A percentile compares a stretch with the other conserved stretches of the same genome.
Evolutionary conservation across 2,113 vertebrate species (phyloP).

Genomic region (Erinaceus europaeus): DNA sequence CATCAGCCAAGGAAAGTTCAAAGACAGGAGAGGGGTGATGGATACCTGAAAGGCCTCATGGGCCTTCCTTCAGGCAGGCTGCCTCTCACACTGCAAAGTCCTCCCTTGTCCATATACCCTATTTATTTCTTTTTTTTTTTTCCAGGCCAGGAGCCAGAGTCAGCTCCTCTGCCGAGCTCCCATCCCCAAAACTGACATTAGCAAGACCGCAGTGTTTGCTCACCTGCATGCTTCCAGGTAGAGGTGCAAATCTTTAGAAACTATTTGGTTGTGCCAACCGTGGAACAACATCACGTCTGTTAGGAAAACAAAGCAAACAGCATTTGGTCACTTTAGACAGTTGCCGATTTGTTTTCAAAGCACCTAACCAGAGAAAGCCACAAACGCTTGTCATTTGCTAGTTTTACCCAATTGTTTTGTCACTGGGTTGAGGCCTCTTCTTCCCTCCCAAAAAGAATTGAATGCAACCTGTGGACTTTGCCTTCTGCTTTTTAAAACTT

Average conservation of each 20-base stretch:
- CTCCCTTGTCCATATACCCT: no score
- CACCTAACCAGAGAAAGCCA: not conserved
- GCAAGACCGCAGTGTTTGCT: not conserved
- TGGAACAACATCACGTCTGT: not conserved
- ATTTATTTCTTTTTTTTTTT: no score
- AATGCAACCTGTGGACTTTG: not conserved
- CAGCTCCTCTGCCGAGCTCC: not conserved
- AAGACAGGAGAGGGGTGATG: not conserved
- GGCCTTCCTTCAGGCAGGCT: not conserved
- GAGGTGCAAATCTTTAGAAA: not conserved
- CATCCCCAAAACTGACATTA: not conserved
- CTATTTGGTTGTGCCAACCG: not conserved
- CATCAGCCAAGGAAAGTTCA: constrained; percentile 2
- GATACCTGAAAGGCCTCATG: not conserved
- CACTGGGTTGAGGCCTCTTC: not conserved
- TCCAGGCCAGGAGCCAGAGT: not conserved
- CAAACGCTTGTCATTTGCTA: not conserved
- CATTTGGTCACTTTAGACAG: not conserved
- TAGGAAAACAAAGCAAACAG: not conserved
- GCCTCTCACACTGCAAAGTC: not conserved
- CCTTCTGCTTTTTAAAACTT: no score
- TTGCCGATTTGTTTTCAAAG: not conserved
- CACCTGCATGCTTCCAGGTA: not conserved
- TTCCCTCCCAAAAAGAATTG: not conserved
- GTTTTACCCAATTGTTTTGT: not conserved